Percentiles rank a stretch among this genome's conserved stretches.
phyloP scores from a whole-genome alignment of 2,113 vertebrate genomes.

The Sinosuthora webbiana region DNA sequence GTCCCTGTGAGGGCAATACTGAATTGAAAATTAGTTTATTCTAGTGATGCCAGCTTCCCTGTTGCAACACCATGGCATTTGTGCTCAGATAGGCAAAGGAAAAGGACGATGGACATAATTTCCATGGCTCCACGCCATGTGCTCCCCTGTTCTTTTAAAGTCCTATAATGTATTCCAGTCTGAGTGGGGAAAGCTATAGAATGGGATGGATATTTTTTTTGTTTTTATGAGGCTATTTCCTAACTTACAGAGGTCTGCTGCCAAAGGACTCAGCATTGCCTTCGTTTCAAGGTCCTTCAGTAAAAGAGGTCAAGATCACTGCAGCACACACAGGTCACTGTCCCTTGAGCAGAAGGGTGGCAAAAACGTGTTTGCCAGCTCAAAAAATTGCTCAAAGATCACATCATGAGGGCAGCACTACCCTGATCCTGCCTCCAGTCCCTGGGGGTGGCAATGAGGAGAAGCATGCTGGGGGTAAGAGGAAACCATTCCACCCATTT shows the following conservation, averaged over 20 bases:
- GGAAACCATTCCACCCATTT: background rate
- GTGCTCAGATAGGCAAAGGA: background rate
- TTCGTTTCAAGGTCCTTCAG: background rate
- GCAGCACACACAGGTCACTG: background rate
- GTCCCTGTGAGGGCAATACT: background rate
- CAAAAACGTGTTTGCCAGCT: background rate
- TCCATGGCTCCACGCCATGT: background rate
- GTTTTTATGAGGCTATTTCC: background rate
- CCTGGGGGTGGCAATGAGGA: background rate
- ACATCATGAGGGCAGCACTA: background rate
- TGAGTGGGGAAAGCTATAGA: background rate
- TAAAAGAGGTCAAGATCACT: background rate
- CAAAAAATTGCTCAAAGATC: background rate
- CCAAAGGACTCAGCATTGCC: background rate
- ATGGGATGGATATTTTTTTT: background rate
- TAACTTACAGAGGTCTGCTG: background rate
- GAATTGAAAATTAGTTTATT: background rate
- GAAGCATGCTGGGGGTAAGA: background rate
- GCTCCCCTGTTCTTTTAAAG: background rate
- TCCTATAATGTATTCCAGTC: background rate
- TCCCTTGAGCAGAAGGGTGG: background rate
- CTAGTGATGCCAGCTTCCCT: background rate
- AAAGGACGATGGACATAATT: background rate
- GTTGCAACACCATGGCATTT: background rate
- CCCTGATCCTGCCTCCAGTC: background rate